Percentiles rank a stretch among this genome's conserved stretches.
Evolutionary conservation across 2,888 invertebrate species (phyloP).

Genomic region (Scaptomyza cyrtandrae): DNA sequence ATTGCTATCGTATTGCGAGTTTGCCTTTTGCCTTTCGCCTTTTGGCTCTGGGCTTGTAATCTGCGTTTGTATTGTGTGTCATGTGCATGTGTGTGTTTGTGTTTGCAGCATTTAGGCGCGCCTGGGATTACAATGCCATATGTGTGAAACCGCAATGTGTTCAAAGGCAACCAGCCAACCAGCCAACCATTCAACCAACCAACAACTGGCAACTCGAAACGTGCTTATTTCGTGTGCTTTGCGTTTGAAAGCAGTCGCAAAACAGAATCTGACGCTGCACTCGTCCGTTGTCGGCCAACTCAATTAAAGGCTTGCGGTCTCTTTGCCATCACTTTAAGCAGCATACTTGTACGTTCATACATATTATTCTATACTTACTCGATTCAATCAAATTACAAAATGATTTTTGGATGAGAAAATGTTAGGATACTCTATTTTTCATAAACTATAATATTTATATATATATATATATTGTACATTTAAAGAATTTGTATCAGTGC

Average conservation of each 20-base stretch:
- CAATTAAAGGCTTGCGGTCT: slow-evolving; percentile 60
- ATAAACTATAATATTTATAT: too few species aligned
- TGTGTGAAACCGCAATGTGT: slow-evolving; percentile 69
- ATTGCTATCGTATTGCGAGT: slow-evolving; percentile 64
- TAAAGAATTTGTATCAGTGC: too few species aligned
- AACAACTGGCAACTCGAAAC: slow-evolving; percentile 57
- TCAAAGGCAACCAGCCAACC: slow-evolving; percentile 58
- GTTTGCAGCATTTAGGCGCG: slow-evolving; percentile 58
- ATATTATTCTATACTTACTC: not conserved
- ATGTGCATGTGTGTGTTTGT: slow-evolving; percentile 2
- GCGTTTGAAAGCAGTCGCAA: slow-evolving; percentile 23
- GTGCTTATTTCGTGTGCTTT: slow-evolving; percentile 42
- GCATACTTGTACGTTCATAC: not conserved
- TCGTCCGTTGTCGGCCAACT: slow-evolving; percentile 35
- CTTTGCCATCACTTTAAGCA: slow-evolving; percentile 43
- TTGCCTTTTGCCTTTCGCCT: slow-evolving; percentile 32
- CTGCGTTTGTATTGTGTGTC: slow-evolving; percentile 40
- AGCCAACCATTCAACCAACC: slow-evolving; percentile 1
- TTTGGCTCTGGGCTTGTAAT: slow-evolving; percentile 59
- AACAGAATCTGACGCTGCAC: slow-evolving; percentile 23
- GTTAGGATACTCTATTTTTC: too few species aligned
- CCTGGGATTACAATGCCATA: slow-evolving; percentile 61
- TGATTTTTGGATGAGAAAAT: too few species aligned
- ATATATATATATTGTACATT: too few species aligned
- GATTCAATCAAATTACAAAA: slow-evolving; percentile 4